Evolutionary conservation across 2,797 vertebrate genomes (phyloP), one percentile per base, ranked within the genome.

Genomic region (Anisognathus igniventris): DNA sequence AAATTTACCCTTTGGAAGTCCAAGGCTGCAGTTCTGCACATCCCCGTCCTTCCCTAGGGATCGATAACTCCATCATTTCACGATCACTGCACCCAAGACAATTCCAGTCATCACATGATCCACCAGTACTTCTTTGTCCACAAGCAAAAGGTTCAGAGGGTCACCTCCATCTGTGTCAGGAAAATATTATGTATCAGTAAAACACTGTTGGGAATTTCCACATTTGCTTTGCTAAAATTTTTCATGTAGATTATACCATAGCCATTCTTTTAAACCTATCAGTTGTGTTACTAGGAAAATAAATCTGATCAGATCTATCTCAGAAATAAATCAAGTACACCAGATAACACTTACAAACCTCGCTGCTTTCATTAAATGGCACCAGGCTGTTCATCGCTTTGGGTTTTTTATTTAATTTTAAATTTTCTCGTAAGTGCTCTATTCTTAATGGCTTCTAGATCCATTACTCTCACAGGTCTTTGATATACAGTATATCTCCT

Each of bases 311-410:
- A 75, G 28, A n/a, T 56, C 72, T 86, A 47, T 58, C 58, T 78
- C 82, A 78, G 56, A 90, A 92, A 88, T 86, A 90, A 93, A 92
- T 88, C 70, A 91, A 86, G 37, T 90, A 45, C 39, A 79, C 64
- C 61, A 93, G 56, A 70, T 91, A 81, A 81, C 72, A 86, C 83
- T 85, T 86, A 45, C 12, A 81, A 90, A 91, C 40, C 16, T 88
- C 1, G 0, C 16, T 90, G 70, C 50, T 86, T 83, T 83, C 85
- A 73, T 91, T 81, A 92, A 88, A 93, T n/a, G 8, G 66, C 76
- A 94, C 39, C 23, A 91, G 42, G 31, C 22, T 92, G 71, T 91
- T 84, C 84, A 81, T 54, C 56, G 50, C 33, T 90, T 93, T 74
- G 72, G 25, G 58, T 13, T 56, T 56, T 95, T 91, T 53, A 86